Base-by-base conservation (phyloP, 2,113 vertebrate genomes). In the Peromyscus californicus region DNA sequence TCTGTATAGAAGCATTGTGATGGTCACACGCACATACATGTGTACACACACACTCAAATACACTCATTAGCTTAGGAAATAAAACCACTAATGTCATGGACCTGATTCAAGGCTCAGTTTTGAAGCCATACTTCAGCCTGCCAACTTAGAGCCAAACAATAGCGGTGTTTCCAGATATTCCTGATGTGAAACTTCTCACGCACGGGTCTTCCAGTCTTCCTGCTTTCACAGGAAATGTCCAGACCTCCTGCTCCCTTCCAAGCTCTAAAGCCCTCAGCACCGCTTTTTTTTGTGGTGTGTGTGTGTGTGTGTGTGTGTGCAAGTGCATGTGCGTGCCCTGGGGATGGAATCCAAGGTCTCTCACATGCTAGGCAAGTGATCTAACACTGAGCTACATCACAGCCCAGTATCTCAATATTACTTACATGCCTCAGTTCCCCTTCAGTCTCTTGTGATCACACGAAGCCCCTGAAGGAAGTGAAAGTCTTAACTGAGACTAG, bases 401-500 rank as follows among this genome's bases (percentile, higher is more conserved):
- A 45, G 29, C 29, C 29, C 29, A 70, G 4, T 19, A 16, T 42
- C n/a, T 29, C 48, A 29, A 39, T 1, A 3, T 45, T n/a, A 61
- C 51, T 59, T 59, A 16, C 0, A 7, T 36, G 17, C 84, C 72
- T 92, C 31, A 39, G 45, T 90, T 82, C 78, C 61, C 7, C 19
- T 63, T 89, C 78, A 61, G 10, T 86, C 83, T 78, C 83, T 42
- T 93, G 54, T 67, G 79, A 96, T 57, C 54, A 72, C 45, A 1
- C 75, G 19, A 26, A 31, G n/a, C 29, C 19, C 26, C 54, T 79
- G 75, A 1, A 15, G 80, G 91, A 94, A 95, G 85, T 97, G 91
- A 88, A 92, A 92, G 96, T 96, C 36, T n/a, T 59, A 48, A 72
- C 57, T n/a, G 83, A 90, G 63, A 82, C 39, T 72, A 82, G 51